Conservation (phyloP, 2,888 invertebrate species). For the Meandrusa payeni region DNA sequence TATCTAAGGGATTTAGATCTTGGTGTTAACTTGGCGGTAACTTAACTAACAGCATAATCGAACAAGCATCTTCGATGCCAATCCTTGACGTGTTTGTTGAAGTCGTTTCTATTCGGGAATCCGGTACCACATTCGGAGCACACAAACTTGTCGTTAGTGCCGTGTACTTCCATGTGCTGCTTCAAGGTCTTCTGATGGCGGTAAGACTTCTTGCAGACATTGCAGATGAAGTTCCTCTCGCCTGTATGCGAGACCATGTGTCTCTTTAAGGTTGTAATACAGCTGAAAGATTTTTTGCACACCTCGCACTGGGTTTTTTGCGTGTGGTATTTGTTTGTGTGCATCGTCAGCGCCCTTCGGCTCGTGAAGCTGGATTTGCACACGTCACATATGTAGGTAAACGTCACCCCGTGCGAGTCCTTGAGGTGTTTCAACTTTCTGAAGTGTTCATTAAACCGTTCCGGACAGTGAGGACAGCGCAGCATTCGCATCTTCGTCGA, state of each 20-base stretch:
- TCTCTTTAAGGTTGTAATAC: constrained; percentile 51
- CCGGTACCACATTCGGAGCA: constrained; percentile 49
- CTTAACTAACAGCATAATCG: constrained; percentile 34
- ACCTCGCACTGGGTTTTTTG: constrained; percentile 66
- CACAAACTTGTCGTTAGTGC: constrained; percentile 37
- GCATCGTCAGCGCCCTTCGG: constrained; percentile 53
- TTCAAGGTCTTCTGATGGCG: constrained; percentile 66
- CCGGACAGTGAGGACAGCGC: constrained; percentile 54
- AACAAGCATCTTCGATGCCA: constrained; percentile 51
- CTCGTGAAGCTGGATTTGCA: constrained; percentile 54
- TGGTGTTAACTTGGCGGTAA: too few species aligned
- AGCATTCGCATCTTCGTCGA: constrained; percentile 50
- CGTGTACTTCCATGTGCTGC: constrained; percentile 60
- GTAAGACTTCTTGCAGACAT: constrained; percentile 72
- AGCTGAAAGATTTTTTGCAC: constrained; percentile 72
- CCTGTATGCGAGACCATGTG: constrained; percentile 57
- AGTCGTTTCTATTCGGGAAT: constrained; percentile 42
- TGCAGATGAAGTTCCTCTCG: constrained; percentile 55
- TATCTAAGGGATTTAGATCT: too few species aligned
- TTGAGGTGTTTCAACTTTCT: constrained; percentile 61
- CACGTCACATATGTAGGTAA: constrained; percentile 53
- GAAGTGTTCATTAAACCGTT: constrained; percentile 59
- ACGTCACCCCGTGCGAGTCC: constrained; percentile 55
- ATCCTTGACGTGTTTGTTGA: constrained; percentile 50
- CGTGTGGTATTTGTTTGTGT: constrained; percentile 58